These are phyloP conservation scores for Caenorhabditis auriculariae DNA, from an alignment of 2,888 invertebrate species.

Conservation along the genomic window DNA sequence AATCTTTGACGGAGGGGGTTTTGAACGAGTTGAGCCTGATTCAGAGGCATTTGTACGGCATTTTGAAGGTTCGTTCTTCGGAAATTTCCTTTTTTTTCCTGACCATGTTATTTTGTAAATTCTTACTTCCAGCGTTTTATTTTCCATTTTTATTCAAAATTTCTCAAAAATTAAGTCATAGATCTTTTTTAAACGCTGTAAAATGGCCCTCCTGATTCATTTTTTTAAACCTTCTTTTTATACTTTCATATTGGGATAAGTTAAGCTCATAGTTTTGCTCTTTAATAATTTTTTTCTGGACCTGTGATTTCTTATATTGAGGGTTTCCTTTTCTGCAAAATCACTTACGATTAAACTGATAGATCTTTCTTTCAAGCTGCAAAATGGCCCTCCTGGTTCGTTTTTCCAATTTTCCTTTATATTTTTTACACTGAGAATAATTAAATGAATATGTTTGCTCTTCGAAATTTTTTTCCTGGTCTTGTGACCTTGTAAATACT, in stretches of 20 bases:
- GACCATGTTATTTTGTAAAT: neutral
- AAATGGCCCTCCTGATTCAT: neutral
- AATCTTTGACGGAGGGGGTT: constrained; percentile 7
- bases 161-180: constrained; percentile 2
- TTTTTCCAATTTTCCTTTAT: no score
- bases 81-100: neutral
- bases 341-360: no score
- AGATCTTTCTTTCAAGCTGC: no score
- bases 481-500: no score
- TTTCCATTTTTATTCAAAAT: neutral
- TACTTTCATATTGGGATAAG: neutral
- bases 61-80: constrained; percentile 26
- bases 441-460: no score
- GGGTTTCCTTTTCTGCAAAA: no score
- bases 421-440: no score
- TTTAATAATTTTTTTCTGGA: neutral
- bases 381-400: no score
- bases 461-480: no score
- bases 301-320: no score
- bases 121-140: no score
- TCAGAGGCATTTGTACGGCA: constrained; percentile 9
- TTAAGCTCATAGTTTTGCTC: neutral
- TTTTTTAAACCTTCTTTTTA: neutral
- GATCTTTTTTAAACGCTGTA: neutral
- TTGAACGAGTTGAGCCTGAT: constrained; percentile 19